Conservation (phyloP, 23 tunicate species). For the Styela clava region DNA sequence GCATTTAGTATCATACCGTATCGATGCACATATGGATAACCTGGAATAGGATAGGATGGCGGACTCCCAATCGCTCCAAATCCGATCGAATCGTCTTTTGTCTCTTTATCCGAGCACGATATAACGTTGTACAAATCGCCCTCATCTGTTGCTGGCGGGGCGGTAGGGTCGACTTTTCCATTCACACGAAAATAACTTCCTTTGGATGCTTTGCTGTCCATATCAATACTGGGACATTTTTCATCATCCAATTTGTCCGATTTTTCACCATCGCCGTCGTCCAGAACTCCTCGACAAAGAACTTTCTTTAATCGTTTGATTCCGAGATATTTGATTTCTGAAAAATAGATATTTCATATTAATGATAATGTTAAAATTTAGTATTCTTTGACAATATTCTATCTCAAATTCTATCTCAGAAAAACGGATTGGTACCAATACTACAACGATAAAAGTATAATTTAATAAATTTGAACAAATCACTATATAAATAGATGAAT, state of each 20-base stretch:
- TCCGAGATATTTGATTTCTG: conserved; percentile 35
- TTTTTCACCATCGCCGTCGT: background rate
- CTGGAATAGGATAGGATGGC: conserved; percentile 14
- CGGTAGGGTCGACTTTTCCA: background rate
- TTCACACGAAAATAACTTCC: background rate
- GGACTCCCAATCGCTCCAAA: conserved; percentile 12
- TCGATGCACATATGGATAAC: conserved; percentile 19
- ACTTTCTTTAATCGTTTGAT: conserved; percentile 6
- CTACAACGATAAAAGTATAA: no score
- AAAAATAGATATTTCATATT: background rate
- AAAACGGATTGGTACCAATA: no score
- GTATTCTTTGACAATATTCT: no score
- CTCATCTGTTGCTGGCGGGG: background rate
- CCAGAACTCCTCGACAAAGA: background rate
- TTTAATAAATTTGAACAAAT: no score
- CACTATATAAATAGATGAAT: no score
- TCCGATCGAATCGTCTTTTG: conserved; percentile 14
- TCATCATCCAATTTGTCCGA: background rate
- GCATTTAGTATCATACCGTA: conserved; percentile 20
- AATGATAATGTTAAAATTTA: background rate
- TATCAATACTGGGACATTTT: background rate
- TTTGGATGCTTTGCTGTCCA: background rate
- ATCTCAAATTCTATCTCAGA: no score
- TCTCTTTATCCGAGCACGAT: background rate
- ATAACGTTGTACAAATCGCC: conserved; percentile 1